Evolutionary conservation across 2,113 vertebrate species (phyloP), one percentile per base, ranked within the genome.

Genomic region (Urocynchramus pylzowi): DNA sequence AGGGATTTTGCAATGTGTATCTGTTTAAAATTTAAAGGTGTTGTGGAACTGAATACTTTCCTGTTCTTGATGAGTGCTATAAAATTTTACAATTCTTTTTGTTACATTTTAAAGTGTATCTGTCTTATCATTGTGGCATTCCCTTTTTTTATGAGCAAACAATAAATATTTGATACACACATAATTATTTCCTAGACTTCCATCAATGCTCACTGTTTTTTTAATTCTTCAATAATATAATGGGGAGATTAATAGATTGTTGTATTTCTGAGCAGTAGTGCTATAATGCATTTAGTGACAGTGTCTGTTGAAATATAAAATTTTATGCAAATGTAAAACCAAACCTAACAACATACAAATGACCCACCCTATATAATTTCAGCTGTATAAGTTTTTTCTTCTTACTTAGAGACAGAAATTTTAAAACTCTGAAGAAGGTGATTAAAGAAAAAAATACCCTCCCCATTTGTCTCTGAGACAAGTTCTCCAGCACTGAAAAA

Each of bases 21-120:
- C 93, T 97, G 92, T 98, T 98, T 98, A 98, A 98, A 98, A 97
- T 98, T 97, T 98, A 98, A 98, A 97, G 96, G 96, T 98, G 97
- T 96, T 77, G 88, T 93, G 88, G 91, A 98, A 97, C 87, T 95
- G 96, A 97, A 96, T 94, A 97, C 91, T 96, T 98, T 95, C 94
- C 94, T 95, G 76, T 89, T 95, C 96, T 97, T 97, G 96, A 98
- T 98, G 97, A 97, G 92, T 57, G 88, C 94, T 97, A 97, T 97
- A 98, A 98, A 97, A 98, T 96, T 96, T 97, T 97, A 97, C 94
- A 56, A 33, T 90, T 97, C 35, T 97, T 97, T 97, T 97, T 96
- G 96, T 97, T 97, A 94, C 91, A 75, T 60, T 97, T 94, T 97
- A 97, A 98, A 97, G 83, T 39, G 56, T 93, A 96, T 93, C 97